Evolutionary conservation across 2,797 vertebrate genomes (phyloP).

Genomic region (Iguana delicatissima): DNA sequence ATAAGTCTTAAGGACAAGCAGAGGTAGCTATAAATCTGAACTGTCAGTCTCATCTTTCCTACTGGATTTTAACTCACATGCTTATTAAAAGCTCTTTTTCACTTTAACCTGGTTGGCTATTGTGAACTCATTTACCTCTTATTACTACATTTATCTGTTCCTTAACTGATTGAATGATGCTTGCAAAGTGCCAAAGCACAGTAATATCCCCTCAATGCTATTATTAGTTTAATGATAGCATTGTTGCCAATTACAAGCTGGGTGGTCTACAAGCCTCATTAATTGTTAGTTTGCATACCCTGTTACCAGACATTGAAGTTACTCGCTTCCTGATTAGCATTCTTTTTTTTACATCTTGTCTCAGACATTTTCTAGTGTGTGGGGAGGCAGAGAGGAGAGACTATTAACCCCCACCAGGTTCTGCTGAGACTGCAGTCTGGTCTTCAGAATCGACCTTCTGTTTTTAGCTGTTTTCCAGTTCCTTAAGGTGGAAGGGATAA

Average conservation of each 20-base stretch:
- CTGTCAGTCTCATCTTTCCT: slow-evolving; percentile 21
- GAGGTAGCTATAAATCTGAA: not conserved
- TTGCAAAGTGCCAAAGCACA: slow-evolving; percentile 23
- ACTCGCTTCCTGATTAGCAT: slow-evolving; percentile 22
- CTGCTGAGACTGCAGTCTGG: slow-evolving; percentile 18
- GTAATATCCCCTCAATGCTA: slow-evolving; percentile 21
- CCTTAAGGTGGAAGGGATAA: slow-evolving; percentile 26
- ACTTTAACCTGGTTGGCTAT: slow-evolving; percentile 39
- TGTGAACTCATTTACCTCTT: slow-evolving; percentile 47
- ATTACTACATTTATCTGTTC: slow-evolving; percentile 26
- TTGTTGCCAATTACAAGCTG: slow-evolving; percentile 29
- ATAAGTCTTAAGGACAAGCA: slow-evolving; percentile 12
- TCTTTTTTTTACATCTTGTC: not conserved
- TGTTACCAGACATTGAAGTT: slow-evolving; percentile 13
- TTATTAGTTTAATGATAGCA: slow-evolving; percentile 53
- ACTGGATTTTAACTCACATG: slow-evolving; percentile 1
- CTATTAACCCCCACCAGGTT: slow-evolving; percentile 12
- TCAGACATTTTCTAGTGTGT: not conserved
- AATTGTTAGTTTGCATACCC: slow-evolving; percentile 23
- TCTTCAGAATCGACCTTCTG: not conserved
- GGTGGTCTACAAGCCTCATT: slow-evolving; percentile 46
- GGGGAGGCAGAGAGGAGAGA: not conserved
- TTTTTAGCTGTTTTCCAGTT: slow-evolving; percentile 8
- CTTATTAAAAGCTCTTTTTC: slow-evolving; percentile 50
- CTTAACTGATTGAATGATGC: slow-evolving; percentile 37